phyloP scores from a whole-genome alignment of 1,140 invertebrate species.

The Drosophila santomea region DNA sequence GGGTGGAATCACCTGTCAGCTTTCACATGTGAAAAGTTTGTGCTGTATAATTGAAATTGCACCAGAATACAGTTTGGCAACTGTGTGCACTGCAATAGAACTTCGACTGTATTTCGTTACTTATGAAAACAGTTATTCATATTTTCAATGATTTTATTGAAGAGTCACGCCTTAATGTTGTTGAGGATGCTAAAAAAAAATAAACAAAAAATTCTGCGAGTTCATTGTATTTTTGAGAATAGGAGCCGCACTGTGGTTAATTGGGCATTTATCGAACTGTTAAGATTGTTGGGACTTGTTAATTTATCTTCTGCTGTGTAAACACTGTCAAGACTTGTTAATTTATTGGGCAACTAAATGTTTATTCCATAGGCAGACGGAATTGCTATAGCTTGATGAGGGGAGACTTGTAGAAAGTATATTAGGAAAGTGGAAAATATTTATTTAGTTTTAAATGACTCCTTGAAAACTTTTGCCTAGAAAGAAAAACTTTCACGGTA shows the following conservation, averaged over 20 bases:
- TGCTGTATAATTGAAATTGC: slow-evolving; percentile 59
- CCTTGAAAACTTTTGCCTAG: no score
- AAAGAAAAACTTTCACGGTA: no score
- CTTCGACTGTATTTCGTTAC: slow-evolving; percentile 1
- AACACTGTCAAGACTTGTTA: slow-evolving; percentile 38
- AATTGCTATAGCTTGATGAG: background rate
- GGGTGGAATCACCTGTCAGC: slow-evolving; percentile 40
- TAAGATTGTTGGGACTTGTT: slow-evolving; percentile 47
- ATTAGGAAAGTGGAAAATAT: background rate
- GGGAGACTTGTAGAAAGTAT: background rate
- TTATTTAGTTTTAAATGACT: background rate
- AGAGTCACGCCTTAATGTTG: slow-evolving; percentile 8
- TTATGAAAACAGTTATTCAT: slow-evolving; percentile 8
- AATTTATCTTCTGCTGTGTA: slow-evolving; percentile 33
- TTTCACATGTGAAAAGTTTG: slow-evolving; percentile 43
- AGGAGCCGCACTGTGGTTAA: slow-evolving; percentile 11
- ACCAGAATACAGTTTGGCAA: background rate
- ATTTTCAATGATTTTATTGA: slow-evolving; percentile 46
- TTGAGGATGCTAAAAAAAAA: slow-evolving; percentile 1
- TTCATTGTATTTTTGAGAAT: slow-evolving; percentile 13
- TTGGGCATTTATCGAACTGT: slow-evolving; percentile 40
- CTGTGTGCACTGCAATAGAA: background rate
- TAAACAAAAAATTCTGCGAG: background rate
- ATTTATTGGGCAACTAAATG: slow-evolving; percentile 35
- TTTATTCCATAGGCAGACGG: slow-evolving; percentile 14